Evolutionary conservation across 1,140 invertebrate species (phyloP), one percentile per base, ranked within the genome.

Genomic region (Diabrotica virgifera): DNA sequence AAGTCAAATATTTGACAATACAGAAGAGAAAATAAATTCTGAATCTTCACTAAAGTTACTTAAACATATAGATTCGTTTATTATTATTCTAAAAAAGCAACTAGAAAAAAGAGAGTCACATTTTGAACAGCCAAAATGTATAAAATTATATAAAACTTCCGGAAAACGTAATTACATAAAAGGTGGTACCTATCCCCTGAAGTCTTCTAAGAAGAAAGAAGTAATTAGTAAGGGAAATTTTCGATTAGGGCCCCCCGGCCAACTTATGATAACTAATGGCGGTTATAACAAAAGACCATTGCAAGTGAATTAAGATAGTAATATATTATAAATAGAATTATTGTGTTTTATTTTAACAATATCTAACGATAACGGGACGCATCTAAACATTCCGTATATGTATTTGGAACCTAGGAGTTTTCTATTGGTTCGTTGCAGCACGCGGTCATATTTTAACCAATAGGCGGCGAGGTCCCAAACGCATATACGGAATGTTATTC

Each of bases 181-280:
- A 64, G 75, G 75, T 50, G 73, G 73, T 14, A 71, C 68, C 0
- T 76, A 76, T 52, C 73, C 75, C 0, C 61, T 76, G 12, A 74
- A 72, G 59, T 69, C 73, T 7, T 72, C 65, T 24, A 58, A 72
- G 35, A 74, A 72, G 56, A 75, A 70, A 59, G 70, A 71, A 46
- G 14, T 53, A 14, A 60, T 38, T 12, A 40, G 51, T 7, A 68
- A 65, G 52, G 67, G 70, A 12, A 65, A 62, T 58, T 70, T 70
- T 13, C 63, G 56, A 51, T 58, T 72, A 40, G 65, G 66, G 6
- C 56, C 71, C n/a, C 73, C 73, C 6, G 69, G 70, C 61, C 72
- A 71, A 0, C n/a, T 73, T n/a, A 69, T 73, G 35, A 54, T 73
- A n/a, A 68, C 72, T 9, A 36, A 13, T 6, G 59, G 52, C 55